Evolutionary conservation across 2,888 invertebrate species (phyloP), one percentile per base, ranked within the genome.

Genomic region (Nezara viridula): DNA sequence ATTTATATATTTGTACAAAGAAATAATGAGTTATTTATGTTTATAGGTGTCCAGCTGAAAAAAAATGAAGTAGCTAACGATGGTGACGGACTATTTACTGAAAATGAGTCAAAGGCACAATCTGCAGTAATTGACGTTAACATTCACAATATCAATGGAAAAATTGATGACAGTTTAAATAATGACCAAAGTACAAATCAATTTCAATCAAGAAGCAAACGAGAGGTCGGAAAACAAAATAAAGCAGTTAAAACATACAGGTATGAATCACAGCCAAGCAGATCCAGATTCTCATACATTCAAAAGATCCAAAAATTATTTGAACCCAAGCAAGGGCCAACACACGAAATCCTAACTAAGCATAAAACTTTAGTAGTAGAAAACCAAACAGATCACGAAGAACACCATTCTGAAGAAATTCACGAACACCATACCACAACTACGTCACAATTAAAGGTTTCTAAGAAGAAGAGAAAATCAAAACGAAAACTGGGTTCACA

Each of bases 231-330:
- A 37, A 37, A 44, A 40, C n/a, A 44, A 21, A 44, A 44, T 12
- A 81, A 44, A 81, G 44, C 12, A n/a, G 81, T n/a, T 19, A 81
- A 12, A n/a, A 81, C 81, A 7, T 88, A 88, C 7, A 60, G 60
- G 6, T 60, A 27, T 27, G 66, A n/a, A 37, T 37, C 55, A 10
- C 47, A 88, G 44, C 88, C 88, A 14, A 2, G n/a, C 5, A 37
- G 16, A n/a, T 66, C 88, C 27, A 66, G 88, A n/a, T 88, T 73
- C 88, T 40, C 66, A n/a, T 88, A 88, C 49, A 32, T 73, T 27
- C 27, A 49, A 47, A 21, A 66, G 19, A 32, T 47, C 14, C 88
- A 88, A n/a, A n/a, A 55, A 12, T n/a, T 88, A 27, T 47, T 47
- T 5, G 73, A 73, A 49, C 88, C 73, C 0, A 66, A 88, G 66